Conservation (phyloP, 2,113 vertebrate species). For the Sminthopsis crassicaudata region DNA sequence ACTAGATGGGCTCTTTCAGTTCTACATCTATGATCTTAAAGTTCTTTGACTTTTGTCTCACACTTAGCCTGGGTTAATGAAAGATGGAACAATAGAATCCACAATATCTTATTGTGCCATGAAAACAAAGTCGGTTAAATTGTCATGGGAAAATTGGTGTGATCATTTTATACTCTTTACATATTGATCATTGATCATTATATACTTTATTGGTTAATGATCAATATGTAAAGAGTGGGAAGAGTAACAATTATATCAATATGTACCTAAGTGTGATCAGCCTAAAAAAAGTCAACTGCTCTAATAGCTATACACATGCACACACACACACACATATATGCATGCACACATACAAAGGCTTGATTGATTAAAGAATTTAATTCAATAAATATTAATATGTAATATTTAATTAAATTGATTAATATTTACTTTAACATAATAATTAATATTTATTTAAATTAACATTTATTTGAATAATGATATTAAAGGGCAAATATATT, state of each 20-base stretch:
- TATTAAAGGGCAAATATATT: background rate
- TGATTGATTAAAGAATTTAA: background rate
- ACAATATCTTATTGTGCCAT: slow-evolving; percentile 26
- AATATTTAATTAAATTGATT: no score
- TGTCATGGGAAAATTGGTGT: background rate
- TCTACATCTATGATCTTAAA: background rate
- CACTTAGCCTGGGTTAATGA: background rate
- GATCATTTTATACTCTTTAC: no score
- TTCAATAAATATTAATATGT: background rate
- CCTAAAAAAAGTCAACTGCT: background rate
- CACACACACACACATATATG: background rate
- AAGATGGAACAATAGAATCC: slow-evolving; percentile 4
- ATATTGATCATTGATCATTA: background rate
- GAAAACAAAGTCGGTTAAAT: slow-evolving; percentile 24
- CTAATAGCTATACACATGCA: background rate
- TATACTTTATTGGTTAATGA: background rate
- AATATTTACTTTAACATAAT: no score
- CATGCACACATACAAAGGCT: background rate
- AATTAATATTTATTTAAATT: no score
- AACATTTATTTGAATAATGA: no score
- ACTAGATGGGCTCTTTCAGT: background rate
- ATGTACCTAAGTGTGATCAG: background rate
- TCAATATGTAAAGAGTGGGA: background rate
- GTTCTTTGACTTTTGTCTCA: background rate
- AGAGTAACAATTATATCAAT: background rate